Conservation (phyloP, 1,140 invertebrate genomes). For the Pseudomyrmex concolor region DNA sequence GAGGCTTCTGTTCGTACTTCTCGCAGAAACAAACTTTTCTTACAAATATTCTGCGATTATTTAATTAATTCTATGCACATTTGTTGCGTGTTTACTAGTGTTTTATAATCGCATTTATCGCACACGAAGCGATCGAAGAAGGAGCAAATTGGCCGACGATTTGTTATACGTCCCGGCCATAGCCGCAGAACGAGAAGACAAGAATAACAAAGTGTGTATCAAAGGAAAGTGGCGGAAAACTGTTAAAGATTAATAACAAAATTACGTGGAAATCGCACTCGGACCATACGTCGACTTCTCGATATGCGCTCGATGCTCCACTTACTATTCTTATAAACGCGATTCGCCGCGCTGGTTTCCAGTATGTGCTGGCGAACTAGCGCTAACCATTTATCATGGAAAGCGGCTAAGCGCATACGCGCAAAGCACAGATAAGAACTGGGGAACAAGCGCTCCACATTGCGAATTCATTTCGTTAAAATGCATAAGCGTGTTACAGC, state of each 20-base stretch:
- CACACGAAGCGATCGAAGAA: not conserved
- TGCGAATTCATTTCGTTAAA: not conserved
- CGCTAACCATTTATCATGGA: conserved; percentile 24
- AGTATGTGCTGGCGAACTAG: conserved; percentile 21
- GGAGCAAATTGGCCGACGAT: not conserved
- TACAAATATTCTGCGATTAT: not conserved
- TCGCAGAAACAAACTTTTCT: too few relatives aligned
- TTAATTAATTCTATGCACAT: not conserved
- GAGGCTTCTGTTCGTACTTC: too few relatives aligned
- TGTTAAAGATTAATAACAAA: conserved; percentile 30
- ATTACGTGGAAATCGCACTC: conserved; percentile 33
- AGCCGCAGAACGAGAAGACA: not conserved
- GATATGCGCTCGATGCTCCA: conserved; percentile 59
- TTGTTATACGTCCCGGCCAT: not conserved
- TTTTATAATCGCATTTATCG: not conserved
- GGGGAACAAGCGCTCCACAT: not conserved
- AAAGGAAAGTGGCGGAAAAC: not conserved
- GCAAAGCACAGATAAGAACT: conserved; percentile 37
- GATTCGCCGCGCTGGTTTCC: conserved; percentile 22
- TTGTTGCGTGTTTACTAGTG: too few relatives aligned
- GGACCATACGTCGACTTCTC: conserved; percentile 51
- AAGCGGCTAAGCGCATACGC: not conserved
- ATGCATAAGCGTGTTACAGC: conserved; percentile 1
- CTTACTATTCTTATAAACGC: conserved; percentile 65
- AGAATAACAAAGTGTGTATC: not conserved